Evolutionary conservation across 2,888 invertebrate species (phyloP), one percentile per base, ranked within the genome.

Genomic region (Perdita meconis): DNA sequence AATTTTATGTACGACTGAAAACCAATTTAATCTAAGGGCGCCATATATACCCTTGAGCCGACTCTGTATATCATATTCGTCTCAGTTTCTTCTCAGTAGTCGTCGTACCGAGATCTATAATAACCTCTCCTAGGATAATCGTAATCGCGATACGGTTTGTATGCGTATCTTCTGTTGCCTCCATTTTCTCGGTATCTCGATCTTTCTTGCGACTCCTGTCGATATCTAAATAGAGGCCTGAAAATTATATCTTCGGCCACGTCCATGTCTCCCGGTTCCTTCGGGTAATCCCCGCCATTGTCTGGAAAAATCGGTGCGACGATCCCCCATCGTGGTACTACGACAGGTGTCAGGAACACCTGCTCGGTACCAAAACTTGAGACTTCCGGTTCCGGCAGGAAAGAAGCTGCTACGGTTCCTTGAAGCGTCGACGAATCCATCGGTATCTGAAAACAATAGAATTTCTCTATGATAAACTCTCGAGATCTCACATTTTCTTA

Each of bases 161-260:
- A 83, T 60, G 72, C 66, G 0, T 82, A 72, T 64, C 80, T 82
- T 63, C 86, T 81, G 55, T 78, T 65, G 53, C 8, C 60, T 22
- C 61, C n/a, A 13, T 34, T 66, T 51, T 78, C 30, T 47, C 53
- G 69, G 56, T 73, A 63, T 6, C 60, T 70, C 24, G 79, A 72
- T 56, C 78, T 80, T 3, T 64, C 64, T n/a, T 83, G 83, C 10
- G 83, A 77, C 66, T 90, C 86, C 55, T 90, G 91, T 5, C 90
- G 89, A 64, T 90, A 90, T 65, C 87, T 87, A 60, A 92, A 92
- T 24, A 92, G 85, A 0, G 92, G 92, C 16, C 92, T 86, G 79
- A 92, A 92, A 26, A 91, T 87, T 22, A 91, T 91, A 53, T 91
- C 90, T 69, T 91, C 91, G 0, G 92, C 92, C 2, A 87, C 88